Evolutionary conservation across 2,113 vertebrate species (phyloP).

Genomic region (Brachirus orientalis): DNA sequence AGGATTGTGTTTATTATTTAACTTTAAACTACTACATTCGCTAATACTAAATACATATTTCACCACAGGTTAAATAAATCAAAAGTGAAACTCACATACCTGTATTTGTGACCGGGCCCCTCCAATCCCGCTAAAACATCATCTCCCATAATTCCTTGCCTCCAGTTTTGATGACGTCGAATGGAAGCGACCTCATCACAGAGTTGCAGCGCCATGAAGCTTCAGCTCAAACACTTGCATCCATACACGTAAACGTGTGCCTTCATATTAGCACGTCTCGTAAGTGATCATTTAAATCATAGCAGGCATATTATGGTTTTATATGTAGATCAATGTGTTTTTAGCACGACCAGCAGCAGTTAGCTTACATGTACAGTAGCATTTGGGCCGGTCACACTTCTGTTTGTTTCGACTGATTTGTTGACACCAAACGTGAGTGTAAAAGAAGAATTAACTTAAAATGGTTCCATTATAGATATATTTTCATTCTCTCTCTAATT

Average conservation of each 20-base stretch:
- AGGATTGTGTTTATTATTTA: no score
- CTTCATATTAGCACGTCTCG: fast-evolving
- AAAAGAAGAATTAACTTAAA: no score
- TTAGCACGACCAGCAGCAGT: background rate
- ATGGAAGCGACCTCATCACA: conserved; percentile 21
- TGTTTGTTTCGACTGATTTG: conserved; percentile 3
- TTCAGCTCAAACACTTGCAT: background rate
- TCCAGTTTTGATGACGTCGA: conserved; percentile 29
- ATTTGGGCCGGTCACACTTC: background rate
- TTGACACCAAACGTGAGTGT: background rate
- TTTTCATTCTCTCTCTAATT: no score
- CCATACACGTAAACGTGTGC: background rate
- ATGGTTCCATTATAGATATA: no score
- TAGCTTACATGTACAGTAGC: conserved; percentile 12
- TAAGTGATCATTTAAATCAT: background rate
- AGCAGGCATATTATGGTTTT: background rate
- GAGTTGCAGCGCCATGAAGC: background rate
- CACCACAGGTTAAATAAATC: background rate
- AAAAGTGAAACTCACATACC: background rate
- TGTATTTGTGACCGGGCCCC: background rate
- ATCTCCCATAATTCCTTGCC: conserved; percentile 56
- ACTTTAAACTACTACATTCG: no score
- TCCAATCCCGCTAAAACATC: conserved; percentile 19
- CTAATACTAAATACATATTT: no score
- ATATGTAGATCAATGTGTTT: background rate